These are phyloP conservation scores for Microctenopoma steveboyesi DNA, from an alignment of 2,797 vertebrate species.

Conservation along the genomic window DNA sequence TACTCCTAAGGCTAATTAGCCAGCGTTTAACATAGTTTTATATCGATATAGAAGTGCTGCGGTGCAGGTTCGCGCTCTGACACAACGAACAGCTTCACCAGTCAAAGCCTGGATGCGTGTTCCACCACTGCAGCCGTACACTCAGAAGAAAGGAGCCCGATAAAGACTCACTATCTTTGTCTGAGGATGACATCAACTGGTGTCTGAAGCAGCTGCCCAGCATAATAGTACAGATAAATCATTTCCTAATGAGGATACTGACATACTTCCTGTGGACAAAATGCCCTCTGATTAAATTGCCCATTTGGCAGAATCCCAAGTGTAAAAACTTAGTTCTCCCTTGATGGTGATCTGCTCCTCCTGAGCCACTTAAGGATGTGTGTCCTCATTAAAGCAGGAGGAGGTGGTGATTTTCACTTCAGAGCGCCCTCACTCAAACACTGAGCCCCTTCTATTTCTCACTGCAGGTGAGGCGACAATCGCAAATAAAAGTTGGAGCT, in stretches of 20 bases:
- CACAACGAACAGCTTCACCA: not conserved
- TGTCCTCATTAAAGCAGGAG: conserved; percentile 58
- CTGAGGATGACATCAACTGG: conserved; percentile 55
- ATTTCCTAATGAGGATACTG: conserved; percentile 66
- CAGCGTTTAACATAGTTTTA: too few relatives aligned
- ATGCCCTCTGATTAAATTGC: conserved; percentile 82
- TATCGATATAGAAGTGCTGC: too few relatives aligned
- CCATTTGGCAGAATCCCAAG: conserved; percentile 79
- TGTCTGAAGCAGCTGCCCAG: conserved; percentile 56
- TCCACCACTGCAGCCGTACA: not conserved
- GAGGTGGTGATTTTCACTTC: conserved; percentile 37
- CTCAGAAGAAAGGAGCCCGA: conserved; percentile 42
- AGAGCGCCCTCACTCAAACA: conserved; percentile 2
- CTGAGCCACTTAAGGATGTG: conserved; percentile 54
- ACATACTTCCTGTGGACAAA: conserved; percentile 73
- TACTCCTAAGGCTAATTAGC: too few relatives aligned
- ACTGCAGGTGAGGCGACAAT: conserved; percentile 25
- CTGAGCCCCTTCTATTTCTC: conserved; percentile 24
- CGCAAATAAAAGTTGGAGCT: not conserved
- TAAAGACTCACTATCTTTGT: conserved; percentile 47
- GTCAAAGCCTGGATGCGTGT: not conserved
- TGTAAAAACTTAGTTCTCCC: conserved; percentile 61
- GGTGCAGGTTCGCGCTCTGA: not conserved
- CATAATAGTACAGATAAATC: conserved; percentile 73
- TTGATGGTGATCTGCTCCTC: conserved; percentile 61